These are phyloP conservation scores for Microcebus lehilahytsara DNA, from an alignment of 2,113 vertebrate species.

Conservation along the genomic window DNA sequence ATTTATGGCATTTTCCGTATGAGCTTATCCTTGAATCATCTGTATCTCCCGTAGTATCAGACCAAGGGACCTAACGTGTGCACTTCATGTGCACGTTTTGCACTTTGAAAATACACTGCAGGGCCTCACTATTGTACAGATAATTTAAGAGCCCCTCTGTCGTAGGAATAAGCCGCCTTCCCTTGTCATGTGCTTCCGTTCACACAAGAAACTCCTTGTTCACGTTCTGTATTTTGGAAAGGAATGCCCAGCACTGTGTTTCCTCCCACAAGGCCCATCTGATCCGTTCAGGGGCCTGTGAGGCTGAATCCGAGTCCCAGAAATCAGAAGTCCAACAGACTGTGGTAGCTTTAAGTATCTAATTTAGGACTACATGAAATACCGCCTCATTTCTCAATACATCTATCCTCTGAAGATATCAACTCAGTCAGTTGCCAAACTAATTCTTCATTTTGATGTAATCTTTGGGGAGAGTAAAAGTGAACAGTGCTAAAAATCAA, in stretches of 20 bases:
- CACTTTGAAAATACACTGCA: background rate
- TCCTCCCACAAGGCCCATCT: background rate
- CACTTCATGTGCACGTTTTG: background rate
- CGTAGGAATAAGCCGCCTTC: background rate
- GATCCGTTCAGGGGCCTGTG: background rate
- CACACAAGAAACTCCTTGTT: background rate
- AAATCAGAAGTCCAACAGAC: background rate
- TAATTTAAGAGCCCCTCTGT: background rate
- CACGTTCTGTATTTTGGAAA: background rate
- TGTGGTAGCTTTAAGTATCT: background rate
- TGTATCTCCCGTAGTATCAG: background rate
- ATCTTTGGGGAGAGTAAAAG: conserved; percentile 62
- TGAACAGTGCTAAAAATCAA: conserved; percentile 29
- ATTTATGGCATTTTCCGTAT: background rate
- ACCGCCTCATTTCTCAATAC: background rate
- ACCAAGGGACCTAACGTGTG: background rate
- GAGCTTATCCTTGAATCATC: background rate
- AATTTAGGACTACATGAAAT: background rate
- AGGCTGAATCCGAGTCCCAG: conserved; percentile 52
- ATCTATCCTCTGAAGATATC: conserved; percentile 22
- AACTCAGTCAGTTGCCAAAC: background rate
- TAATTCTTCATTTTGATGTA: conserved; percentile 50
- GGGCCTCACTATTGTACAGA: background rate
- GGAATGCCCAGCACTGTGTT: background rate
- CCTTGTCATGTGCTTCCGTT: background rate